These are phyloP conservation scores for Eriocheir sinensis DNA, from an alignment of 1,140 invertebrate species.

Conservation along the genomic window DNA sequence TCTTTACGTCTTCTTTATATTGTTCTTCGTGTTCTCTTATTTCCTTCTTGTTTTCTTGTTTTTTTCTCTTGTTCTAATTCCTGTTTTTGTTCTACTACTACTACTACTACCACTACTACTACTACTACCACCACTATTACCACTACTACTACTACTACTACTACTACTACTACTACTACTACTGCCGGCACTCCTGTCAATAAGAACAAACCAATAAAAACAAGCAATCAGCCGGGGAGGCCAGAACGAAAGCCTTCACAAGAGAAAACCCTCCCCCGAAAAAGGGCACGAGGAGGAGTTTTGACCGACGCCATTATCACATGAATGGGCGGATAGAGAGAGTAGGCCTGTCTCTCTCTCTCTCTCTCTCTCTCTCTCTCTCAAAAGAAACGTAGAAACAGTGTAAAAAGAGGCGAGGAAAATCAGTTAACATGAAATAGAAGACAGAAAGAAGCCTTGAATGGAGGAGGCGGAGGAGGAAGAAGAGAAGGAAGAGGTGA, in stretches of 20 bases:
- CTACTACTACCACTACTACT: background rate
- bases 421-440: too few species aligned
- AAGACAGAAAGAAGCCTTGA: too few species aligned
- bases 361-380: conserved; percentile 39
- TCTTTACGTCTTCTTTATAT: background rate
- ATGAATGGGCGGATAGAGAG: background rate
- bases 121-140: conserved; percentile 24
- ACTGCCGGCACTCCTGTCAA: background rate
- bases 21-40: background rate
- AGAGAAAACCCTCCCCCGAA: too few species aligned
- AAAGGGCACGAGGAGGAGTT: background rate
- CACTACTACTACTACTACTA: conserved; percentile 25
- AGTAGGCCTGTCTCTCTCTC: background rate
- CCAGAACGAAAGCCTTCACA: too few species aligned
- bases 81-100: background rate
- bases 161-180: conserved; percentile 16
- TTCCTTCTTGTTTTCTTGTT: background rate
- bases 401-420: too few species aligned
- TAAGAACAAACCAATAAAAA: too few species aligned
- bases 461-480: too few species aligned
- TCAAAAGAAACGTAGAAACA: too few species aligned
- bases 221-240: too few species aligned
- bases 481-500: background rate
- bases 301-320: background rate
- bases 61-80: too few species aligned